Base-by-base conservation (phyloP, 2,113 vertebrate genomes). In the Gymnobelideus leadbeateri region DNA sequence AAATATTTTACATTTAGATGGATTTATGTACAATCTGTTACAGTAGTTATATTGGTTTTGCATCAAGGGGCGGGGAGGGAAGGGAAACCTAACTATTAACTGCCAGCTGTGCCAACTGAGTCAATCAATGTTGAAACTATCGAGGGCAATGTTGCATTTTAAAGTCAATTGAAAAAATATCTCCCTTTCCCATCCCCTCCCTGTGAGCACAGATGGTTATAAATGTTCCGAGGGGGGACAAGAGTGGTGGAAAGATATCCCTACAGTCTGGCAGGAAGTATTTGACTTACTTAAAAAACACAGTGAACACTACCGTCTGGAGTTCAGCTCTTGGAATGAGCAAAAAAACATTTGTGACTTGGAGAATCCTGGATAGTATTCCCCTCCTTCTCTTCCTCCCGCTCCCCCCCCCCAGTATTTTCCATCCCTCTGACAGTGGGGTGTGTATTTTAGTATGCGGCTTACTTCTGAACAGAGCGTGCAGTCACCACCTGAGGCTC, bases 131-230 rank as follows among this genome's bases (percentile, higher is more conserved):
- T 91, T 61, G 77, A 6, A 93, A 94, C 90, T 96, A 14, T 89
- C 57, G 50, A 4, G 23, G 89, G 2, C 94, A 91, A 93, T 50
- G 51, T 12, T 96, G 31, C 61, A 96, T n/a, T 51, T 93, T 3
- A 90, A 91, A 95, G 55, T 89, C 90, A 96, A 90, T 54, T 94
- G 95, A 96, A 89, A 93, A 68, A 89, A 43, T 53, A 94, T 14
- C 37, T 43, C 37, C 68, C n/a, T 28, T 43, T n/a, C 7, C 37
- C 16, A 1, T 21, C 68, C 68, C 68, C 16, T 23, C 68, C 19
- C 16, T 91, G 37, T 84, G 47, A 89, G 37, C 25, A 47, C 51
- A 51, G 46, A 96, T 94, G n/a, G 91, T 43, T 47, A 25, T 2
- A 31, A 68, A 89, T 91, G n/a, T 23, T 25, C 24, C 24, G 0